Evolutionary conservation across 2,797 vertebrate genomes (phyloP).

Genomic region (Nannoperca obscura): DNA sequence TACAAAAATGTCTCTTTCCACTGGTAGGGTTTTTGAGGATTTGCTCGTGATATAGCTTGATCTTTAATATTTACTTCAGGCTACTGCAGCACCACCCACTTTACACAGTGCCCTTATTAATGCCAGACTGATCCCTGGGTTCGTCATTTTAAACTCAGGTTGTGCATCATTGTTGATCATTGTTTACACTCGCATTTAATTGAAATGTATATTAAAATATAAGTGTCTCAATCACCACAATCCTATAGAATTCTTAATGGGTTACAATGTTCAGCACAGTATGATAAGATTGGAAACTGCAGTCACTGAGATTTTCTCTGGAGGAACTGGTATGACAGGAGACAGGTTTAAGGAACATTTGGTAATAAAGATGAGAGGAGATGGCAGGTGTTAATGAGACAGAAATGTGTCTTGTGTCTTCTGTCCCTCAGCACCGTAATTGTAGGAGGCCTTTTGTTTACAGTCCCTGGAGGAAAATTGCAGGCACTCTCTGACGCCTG

Average conservation of each 20-base stretch:
- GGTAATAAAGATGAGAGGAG: slow-evolving; percentile 50
- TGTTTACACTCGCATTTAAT: neutral
- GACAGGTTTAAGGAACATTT: slow-evolving; percentile 39
- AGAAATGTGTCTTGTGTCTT: slow-evolving; percentile 72
- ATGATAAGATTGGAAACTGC: slow-evolving; percentile 8
- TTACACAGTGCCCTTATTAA: neutral
- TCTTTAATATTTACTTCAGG: neutral
- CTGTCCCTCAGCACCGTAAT: slow-evolving; percentile 73
- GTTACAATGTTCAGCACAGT: slow-evolving; percentile 9
- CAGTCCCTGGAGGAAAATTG: slow-evolving; percentile 75
- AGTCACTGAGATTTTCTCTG: slow-evolving; percentile 25
- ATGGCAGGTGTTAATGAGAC: slow-evolving; percentile 78
- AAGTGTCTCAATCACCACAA: neutral
- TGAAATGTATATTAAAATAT: neutral
- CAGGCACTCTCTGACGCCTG: slow-evolving; percentile 72
- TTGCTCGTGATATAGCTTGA: neutral
- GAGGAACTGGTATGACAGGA: slow-evolving; percentile 6
- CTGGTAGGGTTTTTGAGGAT: neutral
- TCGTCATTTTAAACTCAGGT: neutral
- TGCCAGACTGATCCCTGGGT: neutral
- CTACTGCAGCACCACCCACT: neutral
- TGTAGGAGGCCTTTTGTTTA: slow-evolving; percentile 78
- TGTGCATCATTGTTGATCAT: neutral
- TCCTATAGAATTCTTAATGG: neutral
- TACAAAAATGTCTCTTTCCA: neutral